Conservation (phyloP, 1,140 invertebrate species). For the Nomia melanderi region DNA sequence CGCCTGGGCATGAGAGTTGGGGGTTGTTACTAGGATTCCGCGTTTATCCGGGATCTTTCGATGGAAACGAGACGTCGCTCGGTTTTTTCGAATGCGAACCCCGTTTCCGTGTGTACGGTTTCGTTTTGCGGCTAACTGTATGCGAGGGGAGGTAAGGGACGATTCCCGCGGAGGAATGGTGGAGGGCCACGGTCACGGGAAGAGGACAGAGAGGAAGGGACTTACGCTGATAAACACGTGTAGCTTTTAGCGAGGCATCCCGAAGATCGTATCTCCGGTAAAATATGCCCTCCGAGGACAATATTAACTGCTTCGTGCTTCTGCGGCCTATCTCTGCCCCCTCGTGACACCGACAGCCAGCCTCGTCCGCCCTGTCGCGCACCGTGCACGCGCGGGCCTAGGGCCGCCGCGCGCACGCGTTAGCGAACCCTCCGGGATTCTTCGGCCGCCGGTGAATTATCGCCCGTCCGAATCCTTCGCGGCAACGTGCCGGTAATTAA, state of each 20-base stretch:
- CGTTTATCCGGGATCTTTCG: too few species aligned
- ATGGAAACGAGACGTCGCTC: too few species aligned
- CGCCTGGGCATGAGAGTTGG: too few species aligned
- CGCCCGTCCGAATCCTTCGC: slow-evolving; percentile 59
- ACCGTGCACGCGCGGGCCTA: background rate
- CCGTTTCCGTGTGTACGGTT: too few species aligned
- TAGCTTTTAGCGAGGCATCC: slow-evolving; percentile 81
- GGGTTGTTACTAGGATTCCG: too few species aligned
- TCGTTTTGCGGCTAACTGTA: too few species aligned
- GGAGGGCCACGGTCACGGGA: background rate
- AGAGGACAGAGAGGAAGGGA: slow-evolving; percentile 55
- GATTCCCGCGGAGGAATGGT: background rate
- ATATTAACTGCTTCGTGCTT: slow-evolving; percentile 80
- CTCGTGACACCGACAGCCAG: slow-evolving; percentile 52
- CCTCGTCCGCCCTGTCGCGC: slow-evolving; percentile 24
- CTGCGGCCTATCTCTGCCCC: slow-evolving; percentile 72
- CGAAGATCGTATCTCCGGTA: slow-evolving; percentile 78
- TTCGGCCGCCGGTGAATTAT: slow-evolving; percentile 58
- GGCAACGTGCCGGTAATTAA: slow-evolving; percentile 65
- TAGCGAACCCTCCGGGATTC: slow-evolving; percentile 39
- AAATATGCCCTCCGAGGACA: slow-evolving; percentile 80
- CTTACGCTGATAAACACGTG: slow-evolving; percentile 80
- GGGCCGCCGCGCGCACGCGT: background rate
- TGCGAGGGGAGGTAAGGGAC: slow-evolving; percentile 4
- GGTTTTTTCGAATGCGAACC: too few species aligned